Conservation (phyloP, 2,888 invertebrate species). For the Pocota personata region DNA sequence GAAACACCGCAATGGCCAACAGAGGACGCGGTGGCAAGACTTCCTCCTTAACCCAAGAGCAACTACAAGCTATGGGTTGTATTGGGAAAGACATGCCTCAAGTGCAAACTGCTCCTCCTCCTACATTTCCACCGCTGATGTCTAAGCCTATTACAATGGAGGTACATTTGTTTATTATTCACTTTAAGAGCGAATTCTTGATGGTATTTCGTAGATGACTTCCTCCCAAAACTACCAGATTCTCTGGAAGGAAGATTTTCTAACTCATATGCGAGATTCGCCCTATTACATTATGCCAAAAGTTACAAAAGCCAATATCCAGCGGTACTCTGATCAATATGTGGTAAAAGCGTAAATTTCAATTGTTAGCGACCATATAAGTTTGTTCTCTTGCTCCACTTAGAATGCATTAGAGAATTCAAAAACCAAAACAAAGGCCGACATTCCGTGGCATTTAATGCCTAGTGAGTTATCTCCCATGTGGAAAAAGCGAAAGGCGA, state of each 20-base stretch:
- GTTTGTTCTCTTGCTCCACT: not conserved
- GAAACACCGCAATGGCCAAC: slow-evolving; percentile 78
- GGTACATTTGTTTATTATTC: slow-evolving; percentile 71
- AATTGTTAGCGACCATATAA: not conserved
- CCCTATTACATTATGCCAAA: slow-evolving; percentile 81
- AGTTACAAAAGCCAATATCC: slow-evolving; percentile 63
- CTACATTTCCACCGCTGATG: slow-evolving; percentile 85
- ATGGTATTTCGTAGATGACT: slow-evolving; percentile 80
- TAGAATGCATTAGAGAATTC: slow-evolving; percentile 78
- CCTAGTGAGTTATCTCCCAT: slow-evolving; percentile 84
- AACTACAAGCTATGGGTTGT: slow-evolving; percentile 81
- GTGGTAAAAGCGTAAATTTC: slow-evolving; percentile 71
- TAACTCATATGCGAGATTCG: slow-evolving; percentile 88
- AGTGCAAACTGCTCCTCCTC: slow-evolving; percentile 84
- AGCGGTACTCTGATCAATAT: slow-evolving; percentile 77
- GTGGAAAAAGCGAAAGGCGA: slow-evolving; percentile 76
- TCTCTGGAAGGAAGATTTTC: slow-evolving; percentile 88
- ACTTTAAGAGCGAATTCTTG: not conserved
- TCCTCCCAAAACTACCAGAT: slow-evolving; percentile 88
- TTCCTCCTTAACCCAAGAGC: slow-evolving; percentile 81
- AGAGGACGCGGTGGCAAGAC: slow-evolving; percentile 80
- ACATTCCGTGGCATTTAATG: slow-evolving; percentile 85
- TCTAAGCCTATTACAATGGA: slow-evolving; percentile 84
- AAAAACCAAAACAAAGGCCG: slow-evolving; percentile 78
- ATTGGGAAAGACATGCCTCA: slow-evolving; percentile 84